phyloP scores from a whole-genome alignment of 2,888 invertebrate species.

The Cheilosia impressa region DNA sequence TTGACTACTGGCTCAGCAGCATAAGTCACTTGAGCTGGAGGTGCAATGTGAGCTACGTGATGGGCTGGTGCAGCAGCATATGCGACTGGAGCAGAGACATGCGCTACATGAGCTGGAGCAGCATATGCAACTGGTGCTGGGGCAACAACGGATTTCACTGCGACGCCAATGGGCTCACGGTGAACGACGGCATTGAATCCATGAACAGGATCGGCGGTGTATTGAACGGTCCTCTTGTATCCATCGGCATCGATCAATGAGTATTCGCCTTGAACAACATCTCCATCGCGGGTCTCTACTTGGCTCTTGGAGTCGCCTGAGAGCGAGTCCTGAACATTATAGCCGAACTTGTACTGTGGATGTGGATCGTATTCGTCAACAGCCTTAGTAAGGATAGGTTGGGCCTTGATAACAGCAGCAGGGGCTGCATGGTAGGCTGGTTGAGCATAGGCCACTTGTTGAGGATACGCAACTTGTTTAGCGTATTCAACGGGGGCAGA shows the following conservation, averaged over 20 bases:
- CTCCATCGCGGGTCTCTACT: constrained; percentile 81
- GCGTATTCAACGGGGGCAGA: constrained; percentile 6
- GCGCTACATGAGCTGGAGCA: constrained; percentile 65
- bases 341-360: constrained; percentile 81
- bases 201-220: constrained; percentile 77
- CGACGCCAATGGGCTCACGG: constrained; percentile 62
- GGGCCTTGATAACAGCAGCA: constrained; percentile 35
- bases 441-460: constrained; percentile 75
- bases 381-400: constrained; percentile 76
- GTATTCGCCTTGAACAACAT: constrained; percentile 82
- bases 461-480: constrained; percentile 32
- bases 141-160: constrained; percentile 36
- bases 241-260: constrained; percentile 82
- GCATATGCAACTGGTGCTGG: constrained; percentile 71
- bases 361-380: constrained; percentile 80
- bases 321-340: constrained; percentile 80
- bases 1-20: constrained; percentile 23
- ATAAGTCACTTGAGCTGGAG: constrained; percentile 31
- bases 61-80: constrained; percentile 24
- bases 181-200: constrained; percentile 78
- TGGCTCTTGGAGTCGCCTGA: constrained; percentile 82
- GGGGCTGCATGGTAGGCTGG: constrained; percentile 70
- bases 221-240: constrained; percentile 79
- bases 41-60: constrained; percentile 49
- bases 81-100: constrained; percentile 62